Percentiles rank a stretch among this genome's conserved stretches.
phyloP scores from a whole-genome alignment of 2,113 vertebrate species.

The Sakesphorus luctuosus region DNA sequence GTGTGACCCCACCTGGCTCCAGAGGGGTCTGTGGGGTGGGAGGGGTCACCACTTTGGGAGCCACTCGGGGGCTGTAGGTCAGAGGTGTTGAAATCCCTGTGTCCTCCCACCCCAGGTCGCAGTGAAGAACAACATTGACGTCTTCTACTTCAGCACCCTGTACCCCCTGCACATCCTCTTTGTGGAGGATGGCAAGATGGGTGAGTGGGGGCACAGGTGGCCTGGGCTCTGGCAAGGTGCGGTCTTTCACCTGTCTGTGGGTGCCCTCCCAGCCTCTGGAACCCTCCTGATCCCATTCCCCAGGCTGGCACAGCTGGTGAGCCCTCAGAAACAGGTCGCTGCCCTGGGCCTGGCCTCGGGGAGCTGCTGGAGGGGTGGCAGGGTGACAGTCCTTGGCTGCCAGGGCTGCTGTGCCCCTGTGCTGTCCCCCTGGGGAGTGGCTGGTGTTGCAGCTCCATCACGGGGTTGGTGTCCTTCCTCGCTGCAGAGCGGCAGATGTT shows the following conservation, averaged over 20 bases:
- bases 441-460: neutral
- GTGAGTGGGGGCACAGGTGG: slow-evolving; percentile 74
- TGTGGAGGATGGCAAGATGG: slow-evolving; percentile 97
- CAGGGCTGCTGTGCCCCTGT: fast-evolving
- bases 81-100: fast-evolving
- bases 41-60: neutral
- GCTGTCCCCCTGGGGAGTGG: neutral
- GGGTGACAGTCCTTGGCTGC: neutral
- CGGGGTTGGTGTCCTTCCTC: neutral
- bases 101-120: slow-evolving; percentile 82
- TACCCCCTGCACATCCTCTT: slow-evolving; percentile 96
- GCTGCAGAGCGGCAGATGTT: slow-evolving; percentile 92
- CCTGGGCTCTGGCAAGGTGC: neutral
- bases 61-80: fast-evolving
- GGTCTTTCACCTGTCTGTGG: neutral
- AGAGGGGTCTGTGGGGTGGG: neutral
- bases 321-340: neutral
- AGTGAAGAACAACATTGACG: slow-evolving; percentile 98
- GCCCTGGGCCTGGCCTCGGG: neutral
- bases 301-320: fast-evolving
- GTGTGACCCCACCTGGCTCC: neutral
- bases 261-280: neutral
- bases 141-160: slow-evolving; percentile 99
- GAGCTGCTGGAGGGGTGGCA: neutral
- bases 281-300: fast-evolving